Evolutionary conservation across 2,797 vertebrate genomes (phyloP), one percentile per base, ranked within the genome.

Genomic region (Nyctibius grandis): DNA sequence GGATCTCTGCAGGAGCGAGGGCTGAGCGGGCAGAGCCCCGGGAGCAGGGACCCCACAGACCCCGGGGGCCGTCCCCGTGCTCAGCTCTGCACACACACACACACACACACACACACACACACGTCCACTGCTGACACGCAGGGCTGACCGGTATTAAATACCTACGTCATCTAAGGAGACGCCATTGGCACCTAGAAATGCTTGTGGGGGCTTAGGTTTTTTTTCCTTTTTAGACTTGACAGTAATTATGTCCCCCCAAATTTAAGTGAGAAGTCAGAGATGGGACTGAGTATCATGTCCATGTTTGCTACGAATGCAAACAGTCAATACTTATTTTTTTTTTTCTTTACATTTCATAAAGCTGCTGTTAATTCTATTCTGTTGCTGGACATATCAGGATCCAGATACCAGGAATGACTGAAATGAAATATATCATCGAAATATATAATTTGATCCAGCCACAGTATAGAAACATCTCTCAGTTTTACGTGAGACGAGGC

Each of bases 401-500:
- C 93, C 93, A 79, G 93, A 59, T 80, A n/a, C 61, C 95, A 86
- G 95, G 93, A 96, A 96, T 95, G 89, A 85, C 95, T 75, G 94
- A 80, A 88, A 96, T 45, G 33, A 79, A 64, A 16, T 3, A 1
- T 4, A 4, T 64, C 81, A 81, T n/a, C 54, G 79, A 96, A 96
- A 95, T 91, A 90, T 3, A 47, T 18, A 40, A 17, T 85, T 82
- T 81, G 95, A 93, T 96, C 97, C 96, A 97, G 97, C 97, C 96
- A 93, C 97, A 97, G 94, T 7, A 91, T 83, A 96, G 97, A 97
- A 92, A 76, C 91, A 87, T n/a, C 96, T 96, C 97, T 94, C 91
- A 69, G 0, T 15, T 36, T 72, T 1, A 87, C 28, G 23, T 4
- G 70, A 94, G 92, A 96, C 40, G 63, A 95, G 91, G 92, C 72